A percentile compares a stretch with the other conserved stretches of the same genome.
Conservation (phyloP, 2,113 vertebrate genomes). For the Caloenas nicobarica region DNA sequence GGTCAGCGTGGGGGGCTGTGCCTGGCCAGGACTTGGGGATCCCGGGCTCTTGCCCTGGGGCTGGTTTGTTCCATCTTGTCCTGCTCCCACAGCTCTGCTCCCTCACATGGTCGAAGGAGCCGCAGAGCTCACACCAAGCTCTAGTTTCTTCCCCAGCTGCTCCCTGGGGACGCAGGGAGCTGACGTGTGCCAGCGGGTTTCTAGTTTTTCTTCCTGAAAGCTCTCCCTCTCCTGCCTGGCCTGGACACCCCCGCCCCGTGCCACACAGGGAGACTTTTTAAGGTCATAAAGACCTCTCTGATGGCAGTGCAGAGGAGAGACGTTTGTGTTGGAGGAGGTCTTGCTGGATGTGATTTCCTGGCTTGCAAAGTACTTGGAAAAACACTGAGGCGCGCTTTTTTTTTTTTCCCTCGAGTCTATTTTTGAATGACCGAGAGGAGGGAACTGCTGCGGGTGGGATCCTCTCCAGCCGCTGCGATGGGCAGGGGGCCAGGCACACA, state of each 20-base stretch:
- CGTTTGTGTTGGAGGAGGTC: background rate
- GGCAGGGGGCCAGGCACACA: background rate
- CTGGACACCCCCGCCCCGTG: background rate
- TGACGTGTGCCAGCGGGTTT: background rate
- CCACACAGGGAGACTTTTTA: background rate
- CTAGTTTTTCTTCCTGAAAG: background rate
- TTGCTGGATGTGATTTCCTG: constrained; percentile 11
- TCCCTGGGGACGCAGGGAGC: background rate
- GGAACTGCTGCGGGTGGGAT: background rate
- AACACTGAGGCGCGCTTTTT: background rate
- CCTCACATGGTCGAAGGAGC: rapidly evolving
- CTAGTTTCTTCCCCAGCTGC: background rate
- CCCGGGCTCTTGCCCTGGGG: background rate
- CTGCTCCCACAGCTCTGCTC: background rate
- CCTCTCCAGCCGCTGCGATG: background rate
- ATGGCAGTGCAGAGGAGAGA: background rate
- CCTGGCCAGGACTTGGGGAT: rapidly evolving
- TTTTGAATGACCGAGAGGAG: constrained; percentile 19
- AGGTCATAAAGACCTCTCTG: background rate
- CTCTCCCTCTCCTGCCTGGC: background rate
- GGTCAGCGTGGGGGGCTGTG: background rate
- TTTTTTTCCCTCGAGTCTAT: constrained; percentile 5
- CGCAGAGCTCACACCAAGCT: background rate
- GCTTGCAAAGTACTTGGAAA: background rate
- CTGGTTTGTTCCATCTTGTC: background rate